Percentiles rank a stretch among this genome's conserved stretches.
These are phyloP conservation scores for Brachionus paranguensis DNA, from an alignment of 1,140 invertebrate genomes.

Conservation along the genomic window DNA sequence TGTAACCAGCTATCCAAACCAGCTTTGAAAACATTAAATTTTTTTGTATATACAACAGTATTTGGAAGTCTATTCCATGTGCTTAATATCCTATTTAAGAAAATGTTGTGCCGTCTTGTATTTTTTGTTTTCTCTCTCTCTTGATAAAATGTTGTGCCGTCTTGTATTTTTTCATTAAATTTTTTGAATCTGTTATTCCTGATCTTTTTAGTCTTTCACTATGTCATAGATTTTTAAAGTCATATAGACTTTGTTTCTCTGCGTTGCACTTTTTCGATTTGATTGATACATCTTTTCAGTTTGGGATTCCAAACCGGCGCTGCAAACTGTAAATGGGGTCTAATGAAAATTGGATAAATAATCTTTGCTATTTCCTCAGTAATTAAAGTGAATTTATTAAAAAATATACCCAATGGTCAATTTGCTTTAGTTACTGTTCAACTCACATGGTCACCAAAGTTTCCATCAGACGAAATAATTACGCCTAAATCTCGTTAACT, in stretches of 20 bases:
- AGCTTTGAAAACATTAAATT: not conserved
- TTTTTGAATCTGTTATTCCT: not conserved
- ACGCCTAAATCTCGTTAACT: too few relatives aligned
- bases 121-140: not conserved
- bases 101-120: not conserved
- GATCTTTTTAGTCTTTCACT: not conserved
- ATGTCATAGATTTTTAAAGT: not conserved
- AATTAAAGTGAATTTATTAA: not conserved
- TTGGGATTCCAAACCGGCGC: not conserved
- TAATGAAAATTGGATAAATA: not conserved
- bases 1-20: not conserved
- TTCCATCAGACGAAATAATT: not conserved
- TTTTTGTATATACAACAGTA: not conserved
- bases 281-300: not conserved
- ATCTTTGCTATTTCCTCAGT: not conserved
- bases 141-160: not conserved
- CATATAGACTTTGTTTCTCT: too few relatives aligned
- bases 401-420: not conserved
- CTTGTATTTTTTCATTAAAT: not conserved
- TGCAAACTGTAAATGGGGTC: not conserved
- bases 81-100: not conserved
- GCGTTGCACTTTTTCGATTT: too few relatives aligned
- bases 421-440: not conserved
- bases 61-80: not conserved
- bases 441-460: not conserved